phyloP scores from a whole-genome alignment of 2,888 invertebrate genomes.

The Cremastinae sp. region DNA sequence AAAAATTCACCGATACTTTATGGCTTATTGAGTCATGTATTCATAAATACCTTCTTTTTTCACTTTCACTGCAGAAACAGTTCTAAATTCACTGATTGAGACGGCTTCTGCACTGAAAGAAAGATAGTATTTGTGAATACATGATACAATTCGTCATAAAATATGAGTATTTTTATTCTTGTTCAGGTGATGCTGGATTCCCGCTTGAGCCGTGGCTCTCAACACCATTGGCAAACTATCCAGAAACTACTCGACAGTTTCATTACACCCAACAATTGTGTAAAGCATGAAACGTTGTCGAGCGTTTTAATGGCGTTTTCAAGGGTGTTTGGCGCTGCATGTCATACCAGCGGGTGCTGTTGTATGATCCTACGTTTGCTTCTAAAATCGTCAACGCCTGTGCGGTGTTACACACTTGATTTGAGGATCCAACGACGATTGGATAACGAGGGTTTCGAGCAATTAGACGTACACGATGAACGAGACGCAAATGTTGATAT shows the following conservation, averaged over 20 bases:
- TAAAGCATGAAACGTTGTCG: constrained; percentile 51
- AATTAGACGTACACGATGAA: background rate
- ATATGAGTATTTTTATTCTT: constrained; percentile 14
- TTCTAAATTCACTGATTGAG: no score
- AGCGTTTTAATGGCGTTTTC: constrained; percentile 54
- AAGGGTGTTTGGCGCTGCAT: constrained; percentile 55
- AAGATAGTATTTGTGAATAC: no score
- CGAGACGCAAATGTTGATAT: constrained; percentile 15
- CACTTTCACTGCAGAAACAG: no score
- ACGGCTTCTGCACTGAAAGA: no score
- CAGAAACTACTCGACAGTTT: constrained; percentile 34
- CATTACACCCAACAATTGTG: constrained; percentile 45
- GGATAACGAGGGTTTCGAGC: constrained; percentile 3
- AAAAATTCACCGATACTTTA: no score
- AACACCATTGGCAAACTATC: constrained; percentile 46
- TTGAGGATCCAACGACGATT: constrained; percentile 51
- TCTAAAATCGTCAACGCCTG: constrained; percentile 57
- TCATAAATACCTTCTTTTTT: no score
- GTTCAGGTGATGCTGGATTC: constrained; percentile 51
- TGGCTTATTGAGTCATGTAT: no score
- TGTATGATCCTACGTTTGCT: constrained; percentile 53
- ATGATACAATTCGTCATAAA: no score
- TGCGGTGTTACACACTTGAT: constrained; percentile 56
- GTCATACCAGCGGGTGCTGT: constrained; percentile 45
- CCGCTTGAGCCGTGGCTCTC: constrained; percentile 46